These are phyloP conservation scores for Lagocephalus sceleratus DNA, from an alignment of 2,797 vertebrate genomes.

Conservation along the genomic window DNA sequence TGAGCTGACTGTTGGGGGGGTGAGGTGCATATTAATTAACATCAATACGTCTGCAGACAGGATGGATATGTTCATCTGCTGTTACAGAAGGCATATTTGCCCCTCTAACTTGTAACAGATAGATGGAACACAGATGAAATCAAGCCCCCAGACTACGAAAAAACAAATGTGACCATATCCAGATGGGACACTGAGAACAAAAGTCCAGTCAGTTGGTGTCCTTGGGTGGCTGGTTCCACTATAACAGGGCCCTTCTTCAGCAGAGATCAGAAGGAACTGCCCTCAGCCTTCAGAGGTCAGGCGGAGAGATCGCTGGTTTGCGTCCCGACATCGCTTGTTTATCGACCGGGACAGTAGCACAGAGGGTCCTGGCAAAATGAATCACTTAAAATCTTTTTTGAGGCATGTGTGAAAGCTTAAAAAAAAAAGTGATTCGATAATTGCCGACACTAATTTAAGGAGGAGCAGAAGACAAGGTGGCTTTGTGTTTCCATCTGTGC, in stretches of 20 bases:
- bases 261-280: slow-evolving; percentile 26
- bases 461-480: not conserved
- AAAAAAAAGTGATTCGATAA: too few species aligned
- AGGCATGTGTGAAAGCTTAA: too few species aligned
- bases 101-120: too few species aligned
- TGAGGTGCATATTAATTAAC: slow-evolving; percentile 64
- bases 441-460: too few species aligned
- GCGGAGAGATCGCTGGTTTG: slow-evolving; percentile 17
- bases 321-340: slow-evolving; percentile 31
- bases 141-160: not conserved
- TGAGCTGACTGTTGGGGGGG: slow-evolving; percentile 50
- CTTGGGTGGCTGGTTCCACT: slow-evolving; percentile 33
- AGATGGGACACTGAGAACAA: slow-evolving; percentile 46
- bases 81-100: too few species aligned
- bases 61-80: slow-evolving; percentile 3
- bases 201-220: slow-evolving; percentile 36
- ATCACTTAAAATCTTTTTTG: too few species aligned
- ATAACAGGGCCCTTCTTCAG: slow-evolving; percentile 32
- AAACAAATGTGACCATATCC: slow-evolving; percentile 31
- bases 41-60: slow-evolving; percentile 51
- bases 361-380: not conserved
- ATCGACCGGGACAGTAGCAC: not conserved
- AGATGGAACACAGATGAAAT: not conserved
- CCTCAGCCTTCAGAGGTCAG: slow-evolving; percentile 8
- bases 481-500: not conserved